These are phyloP conservation scores for Dryobota labecula DNA, from an alignment of 2,888 invertebrate species.

Conservation along the genomic window DNA sequence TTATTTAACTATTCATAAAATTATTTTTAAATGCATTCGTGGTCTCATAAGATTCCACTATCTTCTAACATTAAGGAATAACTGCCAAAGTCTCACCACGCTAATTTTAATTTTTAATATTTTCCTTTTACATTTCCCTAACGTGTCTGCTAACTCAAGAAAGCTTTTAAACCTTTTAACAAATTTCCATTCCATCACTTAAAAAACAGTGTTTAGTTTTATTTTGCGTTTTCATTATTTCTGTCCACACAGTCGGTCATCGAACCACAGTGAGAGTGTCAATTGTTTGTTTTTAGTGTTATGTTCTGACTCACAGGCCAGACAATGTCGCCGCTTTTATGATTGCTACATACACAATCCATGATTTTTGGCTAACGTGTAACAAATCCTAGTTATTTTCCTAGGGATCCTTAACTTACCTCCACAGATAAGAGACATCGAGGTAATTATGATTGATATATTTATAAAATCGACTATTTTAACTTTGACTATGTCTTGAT, in stretches of 20 bases:
- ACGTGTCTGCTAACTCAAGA: slow-evolving; percentile 65
- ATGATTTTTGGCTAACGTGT: slow-evolving; percentile 63
- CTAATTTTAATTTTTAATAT: slow-evolving; percentile 61
- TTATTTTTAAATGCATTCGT: background rate
- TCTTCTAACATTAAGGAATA: background rate
- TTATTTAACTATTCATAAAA: no score
- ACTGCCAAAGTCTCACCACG: slow-evolving; percentile 26
- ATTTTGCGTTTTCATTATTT: slow-evolving; percentile 21
- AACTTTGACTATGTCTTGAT: slow-evolving; percentile 64
- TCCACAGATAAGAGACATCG: slow-evolving; percentile 88
- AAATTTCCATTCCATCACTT: slow-evolving; percentile 58
- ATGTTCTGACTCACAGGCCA: slow-evolving; percentile 60
- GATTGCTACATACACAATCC: slow-evolving; percentile 52
- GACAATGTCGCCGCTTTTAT: slow-evolving; percentile 58
- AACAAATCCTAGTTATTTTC: slow-evolving; percentile 49
- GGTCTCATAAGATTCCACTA: background rate
- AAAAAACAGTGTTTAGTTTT: slow-evolving; percentile 2
- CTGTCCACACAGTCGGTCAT: slow-evolving; percentile 11
- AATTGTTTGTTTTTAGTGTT: slow-evolving; percentile 61
- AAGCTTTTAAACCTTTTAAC: slow-evolving; percentile 68
- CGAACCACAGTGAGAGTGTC: slow-evolving; percentile 22
- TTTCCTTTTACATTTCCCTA: slow-evolving; percentile 65
- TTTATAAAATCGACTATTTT: slow-evolving; percentile 71
- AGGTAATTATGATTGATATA: slow-evolving; percentile 67
- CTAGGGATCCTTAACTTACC: slow-evolving; percentile 78